Conservation (phyloP, 2,888 invertebrate genomes). For the Latrodectus elegans region DNA sequence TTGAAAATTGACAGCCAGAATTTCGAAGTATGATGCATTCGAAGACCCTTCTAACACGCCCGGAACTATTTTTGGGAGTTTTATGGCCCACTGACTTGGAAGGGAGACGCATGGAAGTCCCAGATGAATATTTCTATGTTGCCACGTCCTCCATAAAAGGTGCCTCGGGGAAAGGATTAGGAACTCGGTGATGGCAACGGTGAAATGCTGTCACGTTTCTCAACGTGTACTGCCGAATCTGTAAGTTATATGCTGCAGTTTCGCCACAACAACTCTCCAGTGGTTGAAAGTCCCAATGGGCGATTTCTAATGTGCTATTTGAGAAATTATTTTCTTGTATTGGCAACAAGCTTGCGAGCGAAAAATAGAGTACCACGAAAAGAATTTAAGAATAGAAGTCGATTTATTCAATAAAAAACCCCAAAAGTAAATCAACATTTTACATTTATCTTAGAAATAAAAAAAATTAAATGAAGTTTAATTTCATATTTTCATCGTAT, state of each 20-base stretch:
- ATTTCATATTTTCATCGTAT: no score
- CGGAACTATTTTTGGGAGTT: conserved; percentile 38
- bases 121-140: conserved; percentile 33
- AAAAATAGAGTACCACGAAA: no score
- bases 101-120: conserved; percentile 28
- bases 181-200: background rate
- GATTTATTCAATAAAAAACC: no score
- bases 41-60: conserved; percentile 19
- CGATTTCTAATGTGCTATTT: background rate
- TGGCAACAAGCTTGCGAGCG: no score
- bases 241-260: background rate
- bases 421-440: no score
- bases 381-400: no score
- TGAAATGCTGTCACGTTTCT: conserved; percentile 24
- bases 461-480: no score
- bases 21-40: conserved; percentile 21
- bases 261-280: background rate
- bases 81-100: conserved; percentile 12
- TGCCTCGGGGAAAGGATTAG: conserved; percentile 19
- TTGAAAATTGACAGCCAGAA: conserved; percentile 25
- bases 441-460: no score
- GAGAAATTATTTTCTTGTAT: background rate
- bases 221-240: conserved; percentile 1
- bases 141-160: conserved; percentile 45
- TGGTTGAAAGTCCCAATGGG: background rate